Conservation (phyloP, 2,888 invertebrate genomes). For the Cosmorhoe ocellata region DNA sequence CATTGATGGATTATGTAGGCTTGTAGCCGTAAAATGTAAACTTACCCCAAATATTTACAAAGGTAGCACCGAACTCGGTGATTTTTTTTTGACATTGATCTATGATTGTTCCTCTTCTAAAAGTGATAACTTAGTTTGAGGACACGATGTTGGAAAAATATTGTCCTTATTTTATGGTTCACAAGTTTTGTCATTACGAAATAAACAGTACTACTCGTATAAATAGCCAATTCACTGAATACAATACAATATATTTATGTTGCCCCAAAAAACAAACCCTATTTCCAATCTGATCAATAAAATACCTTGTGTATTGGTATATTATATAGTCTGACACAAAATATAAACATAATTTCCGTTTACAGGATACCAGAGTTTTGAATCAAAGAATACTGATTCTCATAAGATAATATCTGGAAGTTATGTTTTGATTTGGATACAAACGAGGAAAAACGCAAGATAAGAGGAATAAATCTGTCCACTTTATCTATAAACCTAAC, state of each 20-base stretch:
- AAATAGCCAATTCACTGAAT: too few species aligned
- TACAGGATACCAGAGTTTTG: too few species aligned
- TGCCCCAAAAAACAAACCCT: too few species aligned
- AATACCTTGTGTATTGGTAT: too few species aligned
- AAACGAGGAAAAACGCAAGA: constrained; percentile 10
- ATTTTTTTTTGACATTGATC: constrained; percentile 54
- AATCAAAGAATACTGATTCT: too few species aligned
- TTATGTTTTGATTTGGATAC: neutral
- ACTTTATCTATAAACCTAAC: constrained; percentile 15
- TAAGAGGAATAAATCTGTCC: constrained; percentile 15
- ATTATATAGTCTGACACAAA: too few species aligned
- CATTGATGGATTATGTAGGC: constrained; percentile 57
- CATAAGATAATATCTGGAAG: too few species aligned
- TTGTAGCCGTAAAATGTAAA: constrained; percentile 55
- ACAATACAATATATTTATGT: too few species aligned
- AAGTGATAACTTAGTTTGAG: constrained; percentile 1
- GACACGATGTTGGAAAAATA: neutral
- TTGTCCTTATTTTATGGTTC: neutral
- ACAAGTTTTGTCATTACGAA: neutral
- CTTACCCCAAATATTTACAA: constrained; percentile 60
- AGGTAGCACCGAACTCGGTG: constrained; percentile 37
- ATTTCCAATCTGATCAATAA: too few species aligned
- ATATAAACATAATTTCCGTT: too few species aligned
- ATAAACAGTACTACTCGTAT: too few species aligned
- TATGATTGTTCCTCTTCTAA: constrained; percentile 38